Percentiles rank a stretch among this genome's conserved stretches.
These are phyloP conservation scores for Hyles lineata DNA, from an alignment of 2,888 invertebrate species.

Conservation along the genomic window DNA sequence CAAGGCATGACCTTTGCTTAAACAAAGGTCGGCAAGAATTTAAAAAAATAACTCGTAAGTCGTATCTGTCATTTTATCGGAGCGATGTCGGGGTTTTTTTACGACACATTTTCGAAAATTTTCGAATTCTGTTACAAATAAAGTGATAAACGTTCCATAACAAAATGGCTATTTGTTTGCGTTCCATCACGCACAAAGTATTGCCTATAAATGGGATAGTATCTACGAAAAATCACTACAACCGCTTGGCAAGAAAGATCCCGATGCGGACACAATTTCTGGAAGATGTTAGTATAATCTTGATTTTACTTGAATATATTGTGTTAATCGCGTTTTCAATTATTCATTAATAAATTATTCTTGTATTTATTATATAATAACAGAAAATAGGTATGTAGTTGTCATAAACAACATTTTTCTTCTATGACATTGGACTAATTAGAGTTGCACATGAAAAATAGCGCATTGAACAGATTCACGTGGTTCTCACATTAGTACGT, in stretches of 20 bases:
- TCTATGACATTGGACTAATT: slow-evolving; percentile 69
- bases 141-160: slow-evolving; percentile 53
- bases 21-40: background rate
- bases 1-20: background rate
- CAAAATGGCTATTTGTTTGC: slow-evolving; percentile 85
- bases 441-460: slow-evolving; percentile 43
- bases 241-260: slow-evolving; percentile 80
- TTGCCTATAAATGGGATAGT: slow-evolving; percentile 82
- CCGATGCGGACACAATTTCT: slow-evolving; percentile 78
- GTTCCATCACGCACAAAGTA: slow-evolving; percentile 83
- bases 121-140: slow-evolving; percentile 48
- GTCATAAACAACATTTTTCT: slow-evolving; percentile 39
- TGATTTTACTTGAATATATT: slow-evolving; percentile 9
- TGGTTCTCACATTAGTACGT: slow-evolving; percentile 42
- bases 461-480: slow-evolving; percentile 47
- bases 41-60: slow-evolving; percentile 38
- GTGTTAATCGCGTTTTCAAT: background rate
- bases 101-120: slow-evolving; percentile 62
- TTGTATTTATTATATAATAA: slow-evolving; percentile 40
- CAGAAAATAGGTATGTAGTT: slow-evolving; percentile 33
- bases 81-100: slow-evolving; percentile 61
- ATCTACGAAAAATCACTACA: slow-evolving; percentile 81
- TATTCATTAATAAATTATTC: background rate
- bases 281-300: slow-evolving; percentile 77
- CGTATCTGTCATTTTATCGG: slow-evolving; percentile 53